Evolutionary conservation across 1,140 invertebrate genomes (phyloP), one percentile per base, ranked within the genome.

Genomic region (Limonius californicus): DNA sequence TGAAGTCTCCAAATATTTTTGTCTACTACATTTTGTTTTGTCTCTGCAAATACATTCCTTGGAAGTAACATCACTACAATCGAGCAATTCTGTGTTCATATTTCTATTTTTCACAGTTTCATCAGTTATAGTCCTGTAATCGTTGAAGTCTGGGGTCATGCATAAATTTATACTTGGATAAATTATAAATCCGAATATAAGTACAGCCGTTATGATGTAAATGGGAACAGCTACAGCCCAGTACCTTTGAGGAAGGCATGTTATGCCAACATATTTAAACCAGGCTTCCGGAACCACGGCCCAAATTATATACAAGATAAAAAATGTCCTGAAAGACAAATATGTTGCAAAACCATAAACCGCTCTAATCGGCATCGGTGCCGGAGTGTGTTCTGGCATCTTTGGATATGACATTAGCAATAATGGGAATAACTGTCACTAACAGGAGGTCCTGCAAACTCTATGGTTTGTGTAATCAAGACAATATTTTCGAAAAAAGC

Each of bases 321-420:
- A 86, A 2, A 87, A 73, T 30, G 88, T 82, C 68, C 85, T 86
- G 15, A 89, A 90, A 47, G 86, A 82, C 56, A 95, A 81, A 71
- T 89, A 94, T 70, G 95, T 81, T 32, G 88, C 89, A 78, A 94
- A 96, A n/a, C 94, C 94, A 80, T 95, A 95, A 19, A 95, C 86
- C 1, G 92, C 92, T 75, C 94, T 83, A 65, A 86, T 85, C 39
- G 84, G 84, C 21, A 87, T 89, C 3, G 89, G 89, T n/a, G 85
- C 84, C 59, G 86, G 85, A 11, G 88, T 90, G 73, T 92, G 89
- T 78, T 93, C 89, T 56, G 85, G 82, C 88, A 90, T 85, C 70
- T 68, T 64, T 43, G 54, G 21, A n/a, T n/a, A n/a, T n/a, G n/a
- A n/a, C 11, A 50, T 50, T 50, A 55, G 57, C 61, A 69, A 71